Evolutionary conservation across 1,140 invertebrate species (phyloP), one percentile per base, ranked within the genome.

Genomic region (Battus philenor): DNA sequence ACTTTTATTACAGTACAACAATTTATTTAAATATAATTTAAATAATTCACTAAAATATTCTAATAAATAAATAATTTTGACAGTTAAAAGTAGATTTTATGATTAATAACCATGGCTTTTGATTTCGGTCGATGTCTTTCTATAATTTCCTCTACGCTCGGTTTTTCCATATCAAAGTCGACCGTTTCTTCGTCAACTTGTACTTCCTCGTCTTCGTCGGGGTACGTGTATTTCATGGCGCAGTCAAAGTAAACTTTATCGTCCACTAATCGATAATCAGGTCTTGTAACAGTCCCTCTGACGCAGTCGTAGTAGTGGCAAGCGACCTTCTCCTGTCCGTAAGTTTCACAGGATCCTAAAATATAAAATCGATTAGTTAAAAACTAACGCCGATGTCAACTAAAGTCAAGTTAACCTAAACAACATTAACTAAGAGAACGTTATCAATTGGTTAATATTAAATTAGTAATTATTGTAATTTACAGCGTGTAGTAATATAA

Each of bases 341-440:
- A 75, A 0, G 91, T 93, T 64, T 93, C 92, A 18, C 92, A 88
- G 5, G 91, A 92, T 36, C 90, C 89, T 44, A 89, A 4, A 63
- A 68, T 36, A 10, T n/a, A n/a, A n/a, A 24, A 41, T 1, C 10
- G 17, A 17, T 12, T 5, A 18, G 7, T n/a, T n/a, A 27, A 9
- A 5, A 2, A 17, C 16, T 27, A 33, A 18, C 16, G 6, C 47
- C n/a, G n/a, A n/a, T n/a, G n/a, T n/a, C n/a, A n/a, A n/a, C n/a
- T n/a, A n/a, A n/a, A n/a, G n/a, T n/a, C n/a, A n/a, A n/a, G n/a
- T n/a, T n/a, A n/a, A n/a, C n/a, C n/a, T n/a, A n/a, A n/a, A n/a
- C n/a, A n/a, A n/a, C n/a, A n/a, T n/a, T n/a, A n/a, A n/a, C n/a
- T n/a, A n/a, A n/a, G n/a, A n/a, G n/a, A n/a, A n/a, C n/a, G n/a